phyloP scores from a whole-genome alignment of 2,888 invertebrate genomes.

The Megaustenia siamemsis region DNA sequence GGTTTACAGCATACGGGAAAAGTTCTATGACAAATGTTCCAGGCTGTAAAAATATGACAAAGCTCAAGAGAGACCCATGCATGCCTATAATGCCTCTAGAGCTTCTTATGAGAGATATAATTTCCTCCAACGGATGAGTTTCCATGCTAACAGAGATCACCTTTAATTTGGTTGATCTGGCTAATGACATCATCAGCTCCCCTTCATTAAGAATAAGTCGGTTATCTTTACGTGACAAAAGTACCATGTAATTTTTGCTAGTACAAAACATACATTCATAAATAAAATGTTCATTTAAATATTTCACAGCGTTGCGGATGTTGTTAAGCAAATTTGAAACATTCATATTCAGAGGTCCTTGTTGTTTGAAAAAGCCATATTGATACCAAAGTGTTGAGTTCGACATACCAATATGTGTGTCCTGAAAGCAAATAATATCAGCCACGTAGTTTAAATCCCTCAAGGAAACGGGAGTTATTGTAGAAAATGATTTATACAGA shows the following conservation, averaged over 20 bases:
- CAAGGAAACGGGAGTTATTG: constrained; percentile 56
- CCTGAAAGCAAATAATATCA: constrained; percentile 78
- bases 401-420: constrained; percentile 79
- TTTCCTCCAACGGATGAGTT: constrained; percentile 69
- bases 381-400: constrained; percentile 81
- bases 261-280: constrained; percentile 46
- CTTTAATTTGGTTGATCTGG: constrained; percentile 65
- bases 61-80: constrained; percentile 81
- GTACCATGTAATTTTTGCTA: constrained; percentile 64
- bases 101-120: constrained; percentile 67
- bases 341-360: constrained; percentile 76
- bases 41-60: constrained; percentile 80
- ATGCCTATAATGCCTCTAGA: constrained; percentile 78
- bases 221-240: constrained; percentile 78
- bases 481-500: constrained; percentile 79
- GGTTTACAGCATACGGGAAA: constrained; percentile 82
- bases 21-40: constrained; percentile 80
- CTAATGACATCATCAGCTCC: constrained; percentile 76
- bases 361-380: constrained; percentile 81
- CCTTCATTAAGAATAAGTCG: constrained; percentile 81
- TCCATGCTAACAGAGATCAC: constrained; percentile 73
- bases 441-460: constrained; percentile 1
- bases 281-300: constrained; percentile 59
- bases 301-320: constrained; percentile 58
- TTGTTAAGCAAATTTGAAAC: constrained; percentile 63